Percentiles rank a stretch among this genome's conserved stretches.
phyloP scores from a whole-genome alignment of 2,113 vertebrate genomes.

The Procapra przewalskii region DNA sequence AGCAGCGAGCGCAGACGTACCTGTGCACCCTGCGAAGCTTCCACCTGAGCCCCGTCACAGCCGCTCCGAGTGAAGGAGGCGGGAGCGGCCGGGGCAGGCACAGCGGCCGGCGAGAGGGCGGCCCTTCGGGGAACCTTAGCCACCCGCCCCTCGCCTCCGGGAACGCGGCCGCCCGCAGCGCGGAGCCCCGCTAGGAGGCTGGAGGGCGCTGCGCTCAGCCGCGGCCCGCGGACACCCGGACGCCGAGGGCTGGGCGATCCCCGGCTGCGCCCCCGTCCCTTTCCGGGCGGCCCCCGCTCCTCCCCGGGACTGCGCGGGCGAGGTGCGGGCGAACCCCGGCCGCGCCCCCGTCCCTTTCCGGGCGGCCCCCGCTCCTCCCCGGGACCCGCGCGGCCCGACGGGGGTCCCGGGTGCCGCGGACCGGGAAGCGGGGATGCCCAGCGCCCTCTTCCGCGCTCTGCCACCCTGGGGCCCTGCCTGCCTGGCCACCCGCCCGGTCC shows the following conservation, averaged over 20 bases:
- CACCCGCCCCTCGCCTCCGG: background rate
- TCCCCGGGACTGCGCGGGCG: rapidly evolving
- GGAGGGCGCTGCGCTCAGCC: background rate
- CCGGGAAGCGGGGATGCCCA: background rate
- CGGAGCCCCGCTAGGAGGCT: background rate
- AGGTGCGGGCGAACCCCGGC: background rate
- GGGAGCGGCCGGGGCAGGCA: background rate
- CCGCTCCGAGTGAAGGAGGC: rapidly evolving
- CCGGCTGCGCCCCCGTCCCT: background rate
- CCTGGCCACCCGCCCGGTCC: background rate
- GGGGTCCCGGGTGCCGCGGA: background rate
- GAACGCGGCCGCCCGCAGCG: background rate
- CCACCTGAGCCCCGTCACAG: rapidly evolving
- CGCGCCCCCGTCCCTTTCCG: background rate
- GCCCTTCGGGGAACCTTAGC: background rate
- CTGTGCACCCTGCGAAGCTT: background rate
- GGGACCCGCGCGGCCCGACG: no score
- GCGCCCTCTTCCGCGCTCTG: rapidly evolving
- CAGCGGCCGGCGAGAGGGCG: background rate
- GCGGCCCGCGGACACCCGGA: background rate
- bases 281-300: background rate
- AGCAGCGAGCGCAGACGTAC: no score
- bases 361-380: background rate
- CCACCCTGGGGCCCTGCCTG: background rate
- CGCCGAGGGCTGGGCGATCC: background rate